phyloP scores from a whole-genome alignment of 2,888 invertebrate genomes.

The Helicoverpa assulta region DNA sequence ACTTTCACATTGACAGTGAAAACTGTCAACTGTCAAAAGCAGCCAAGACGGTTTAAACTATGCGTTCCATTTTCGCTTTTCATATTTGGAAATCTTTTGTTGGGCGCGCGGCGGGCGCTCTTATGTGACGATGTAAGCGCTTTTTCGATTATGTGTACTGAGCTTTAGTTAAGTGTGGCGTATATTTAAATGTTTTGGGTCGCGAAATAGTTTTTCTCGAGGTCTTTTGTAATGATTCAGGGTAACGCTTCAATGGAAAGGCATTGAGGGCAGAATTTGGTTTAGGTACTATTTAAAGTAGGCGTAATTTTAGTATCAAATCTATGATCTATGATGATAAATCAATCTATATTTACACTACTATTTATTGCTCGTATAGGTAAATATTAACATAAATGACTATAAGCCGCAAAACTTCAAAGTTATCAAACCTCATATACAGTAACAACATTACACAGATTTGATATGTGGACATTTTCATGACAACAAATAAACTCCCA shows the following conservation, averaged over 20 bases:
- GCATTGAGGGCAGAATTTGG: too few relatives aligned
- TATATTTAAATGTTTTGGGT: constrained; percentile 39
- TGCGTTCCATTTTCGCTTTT: constrained; percentile 85
- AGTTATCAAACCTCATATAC: background rate
- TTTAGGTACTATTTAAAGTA: too few relatives aligned
- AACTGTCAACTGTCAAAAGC: constrained; percentile 90
- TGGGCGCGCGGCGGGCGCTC: constrained; percentile 72
- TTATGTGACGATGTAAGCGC: constrained; percentile 66
- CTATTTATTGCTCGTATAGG: background rate
- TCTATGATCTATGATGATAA: too few relatives aligned
- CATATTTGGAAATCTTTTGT: constrained; percentile 82
- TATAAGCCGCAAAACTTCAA: background rate
- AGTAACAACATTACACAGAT: constrained; percentile 3
- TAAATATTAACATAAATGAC: background rate
- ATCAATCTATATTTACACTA: background rate
- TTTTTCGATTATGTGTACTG: constrained; percentile 65
- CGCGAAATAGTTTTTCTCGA: constrained; percentile 16
- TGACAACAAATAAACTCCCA: constrained; percentile 45
- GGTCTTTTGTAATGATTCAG: constrained; percentile 14
- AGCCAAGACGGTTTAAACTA: constrained; percentile 89
- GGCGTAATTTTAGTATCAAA: too few relatives aligned
- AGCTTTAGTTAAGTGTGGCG: constrained; percentile 63
- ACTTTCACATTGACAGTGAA: constrained; percentile 82
- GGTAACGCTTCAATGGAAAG: background rate
- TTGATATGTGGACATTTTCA: constrained; percentile 28